Evolutionary conservation across 1,140 invertebrate species (phyloP), one percentile per base, ranked within the genome.

Genomic region (Zophobas morio): DNA sequence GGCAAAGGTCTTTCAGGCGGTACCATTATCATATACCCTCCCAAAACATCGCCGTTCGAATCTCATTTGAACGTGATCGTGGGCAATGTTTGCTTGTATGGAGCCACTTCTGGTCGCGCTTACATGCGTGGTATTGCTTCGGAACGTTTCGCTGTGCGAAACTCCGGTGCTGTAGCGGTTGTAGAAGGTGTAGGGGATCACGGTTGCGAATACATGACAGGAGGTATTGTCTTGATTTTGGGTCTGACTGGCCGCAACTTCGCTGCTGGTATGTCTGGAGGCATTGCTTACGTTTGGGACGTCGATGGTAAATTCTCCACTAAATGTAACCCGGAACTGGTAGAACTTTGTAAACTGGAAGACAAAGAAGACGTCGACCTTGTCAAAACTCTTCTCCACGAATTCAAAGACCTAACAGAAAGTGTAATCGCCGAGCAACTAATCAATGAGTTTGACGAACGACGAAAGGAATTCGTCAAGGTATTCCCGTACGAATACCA

Each of bases 181-280:
- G 90, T 91, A n/a, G 90, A 94, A 89, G 98, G 97, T 74, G 97
- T 98, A 71, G 98, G 98, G 60, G 98, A 99, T 89, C 98, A 99
- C 87, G 98, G 97, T 37, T 99, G 98, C 90, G 98, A 99, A 88
- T 99, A 99, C 86, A 99, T 99, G 98, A 99, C 98, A 49, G 98
- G 97, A 36, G 98, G 98, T 77, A 89, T 90, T 77, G 95, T 95
- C 75, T 88, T 99, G 3, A 95, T 99, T 85, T 89, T 99, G 6
- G 98, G 98, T 33, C 85, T 92, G 4, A 96, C 95, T 34, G 96
- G 96, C 53, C 88, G 96, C 74, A 99, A 99, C 89, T 99, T 99
- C 89, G 98, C 97, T 47, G 98, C 98, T 74, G 98, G 98, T 70
- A 85, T 86, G 85, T 85, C 84, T 6, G 84, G 85, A 51, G 98